phyloP scores from a whole-genome alignment of 2,888 invertebrate genomes.

The Drosophila recens region DNA sequence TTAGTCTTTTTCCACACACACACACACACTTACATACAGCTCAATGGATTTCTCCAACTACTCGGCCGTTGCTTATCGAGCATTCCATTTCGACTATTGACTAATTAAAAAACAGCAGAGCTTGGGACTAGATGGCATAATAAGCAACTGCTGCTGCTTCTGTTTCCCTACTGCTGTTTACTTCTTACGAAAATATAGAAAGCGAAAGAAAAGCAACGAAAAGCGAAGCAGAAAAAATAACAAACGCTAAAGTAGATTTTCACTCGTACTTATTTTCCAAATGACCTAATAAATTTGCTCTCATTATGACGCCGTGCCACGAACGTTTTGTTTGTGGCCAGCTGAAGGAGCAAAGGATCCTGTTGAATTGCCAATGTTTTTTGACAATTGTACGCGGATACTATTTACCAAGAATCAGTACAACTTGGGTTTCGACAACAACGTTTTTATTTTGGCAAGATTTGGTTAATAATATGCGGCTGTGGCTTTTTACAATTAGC shows the following conservation, averaged over 20 bases:
- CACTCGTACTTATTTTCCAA: conserved; percentile 70
- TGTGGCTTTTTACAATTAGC: no score
- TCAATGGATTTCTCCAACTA: conserved; percentile 34
- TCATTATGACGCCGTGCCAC: conserved; percentile 80
- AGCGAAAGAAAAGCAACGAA: conserved; percentile 23
- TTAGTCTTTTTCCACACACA: conserved; percentile 15
- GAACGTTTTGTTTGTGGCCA: conserved; percentile 67
- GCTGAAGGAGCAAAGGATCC: conserved; percentile 53
- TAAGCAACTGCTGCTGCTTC: conserved; percentile 66
- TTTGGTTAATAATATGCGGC: no score
- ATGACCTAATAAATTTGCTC: conserved; percentile 81
- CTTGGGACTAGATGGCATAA: conserved; percentile 70
- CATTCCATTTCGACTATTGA: conserved; percentile 68
- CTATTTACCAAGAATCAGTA: no score
- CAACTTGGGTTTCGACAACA: no score
- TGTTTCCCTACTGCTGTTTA: conserved; percentile 25
- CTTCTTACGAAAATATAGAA: conserved; percentile 26
- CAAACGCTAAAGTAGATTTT: conserved; percentile 63
- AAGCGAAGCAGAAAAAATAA: conserved; percentile 47
- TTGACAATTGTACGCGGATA: no score
- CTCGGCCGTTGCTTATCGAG: conserved; percentile 60
- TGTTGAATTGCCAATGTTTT: no score
- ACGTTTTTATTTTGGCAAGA: no score
- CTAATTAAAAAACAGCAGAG: conserved; percentile 73
- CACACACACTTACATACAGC: neutral